These are phyloP conservation scores for Hylaeus volcanicus DNA, from an alignment of 1,140 invertebrate species.

Conservation along the genomic window DNA sequence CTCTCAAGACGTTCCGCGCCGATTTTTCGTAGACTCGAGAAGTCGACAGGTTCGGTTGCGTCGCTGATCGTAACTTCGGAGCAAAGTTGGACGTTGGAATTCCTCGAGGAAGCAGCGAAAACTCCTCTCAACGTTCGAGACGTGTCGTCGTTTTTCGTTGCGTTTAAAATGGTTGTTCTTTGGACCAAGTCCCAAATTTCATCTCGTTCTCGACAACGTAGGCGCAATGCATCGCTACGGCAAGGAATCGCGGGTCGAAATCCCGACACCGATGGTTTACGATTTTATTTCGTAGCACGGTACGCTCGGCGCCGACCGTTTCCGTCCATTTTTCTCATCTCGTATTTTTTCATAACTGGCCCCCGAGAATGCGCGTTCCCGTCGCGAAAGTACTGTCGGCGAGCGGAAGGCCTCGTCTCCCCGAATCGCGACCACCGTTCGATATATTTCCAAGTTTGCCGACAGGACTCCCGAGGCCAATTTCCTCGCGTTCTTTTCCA, in stretches of 20 bases:
- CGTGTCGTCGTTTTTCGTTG: too few relatives aligned
- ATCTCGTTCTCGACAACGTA: too few relatives aligned
- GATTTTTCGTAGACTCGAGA: neutral
- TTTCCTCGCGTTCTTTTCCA: neutral
- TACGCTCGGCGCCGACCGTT: constrained; percentile 35
- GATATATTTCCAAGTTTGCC: neutral
- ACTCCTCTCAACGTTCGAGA: too few relatives aligned
- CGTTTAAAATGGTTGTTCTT: too few relatives aligned
- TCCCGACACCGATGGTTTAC: constrained; percentile 46
- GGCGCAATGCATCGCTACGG: too few relatives aligned
- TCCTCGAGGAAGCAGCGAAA: too few relatives aligned
- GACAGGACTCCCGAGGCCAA: neutral
- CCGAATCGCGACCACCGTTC: neutral
- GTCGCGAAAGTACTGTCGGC: constrained; percentile 62
- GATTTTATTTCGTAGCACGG: constrained; percentile 48
- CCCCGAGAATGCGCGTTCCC: constrained; percentile 44
- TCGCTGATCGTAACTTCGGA: too few relatives aligned
- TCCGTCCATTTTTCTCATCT: constrained; percentile 52
- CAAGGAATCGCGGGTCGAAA: constrained; percentile 29
- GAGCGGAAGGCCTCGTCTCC: neutral
- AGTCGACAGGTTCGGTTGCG: too few relatives aligned
- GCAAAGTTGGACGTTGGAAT: too few relatives aligned
- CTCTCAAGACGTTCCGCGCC: neutral
- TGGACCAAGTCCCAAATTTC: too few relatives aligned
- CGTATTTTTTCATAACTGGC: constrained; percentile 67